Conservation (phyloP, 2,888 invertebrate genomes). For the Meiosimyza decipiens region DNA sequence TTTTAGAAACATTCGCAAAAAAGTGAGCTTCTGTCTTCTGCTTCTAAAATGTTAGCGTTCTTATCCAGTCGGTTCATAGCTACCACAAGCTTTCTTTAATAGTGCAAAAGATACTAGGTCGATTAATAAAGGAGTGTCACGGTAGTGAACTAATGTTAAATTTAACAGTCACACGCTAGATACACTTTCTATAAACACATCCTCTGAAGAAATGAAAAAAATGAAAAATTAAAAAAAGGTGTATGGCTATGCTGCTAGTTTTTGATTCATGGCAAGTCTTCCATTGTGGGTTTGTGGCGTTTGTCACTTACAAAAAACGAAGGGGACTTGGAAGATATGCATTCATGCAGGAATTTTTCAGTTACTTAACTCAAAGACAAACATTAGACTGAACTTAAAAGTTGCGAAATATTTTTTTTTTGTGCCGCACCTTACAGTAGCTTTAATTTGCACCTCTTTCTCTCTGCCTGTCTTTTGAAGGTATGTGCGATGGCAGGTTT, state of each 20-base stretch:
- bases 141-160: slow-evolving; percentile 16
- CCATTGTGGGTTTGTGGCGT: not conserved
- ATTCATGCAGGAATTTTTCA: not conserved
- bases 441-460: slow-evolving; percentile 30
- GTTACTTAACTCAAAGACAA: not conserved
- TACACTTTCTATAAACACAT: slow-evolving; percentile 2
- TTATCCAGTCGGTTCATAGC: not conserved
- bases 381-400: not conserved
- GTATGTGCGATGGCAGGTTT: not conserved
- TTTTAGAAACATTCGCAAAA: no score
- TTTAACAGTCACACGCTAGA: slow-evolving; percentile 18
- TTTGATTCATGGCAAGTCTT: slow-evolving; percentile 12
- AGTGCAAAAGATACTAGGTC: slow-evolving; percentile 35
- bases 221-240: not conserved
- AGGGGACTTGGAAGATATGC: slow-evolving; percentile 7
- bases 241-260: not conserved
- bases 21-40: no score
- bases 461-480: slow-evolving; percentile 2
- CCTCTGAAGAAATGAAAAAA: no score
- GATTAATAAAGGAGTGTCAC: slow-evolving; percentile 39
- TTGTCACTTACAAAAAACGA: not conserved
- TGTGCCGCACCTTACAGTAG: slow-evolving; percentile 40
- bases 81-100: not conserved
- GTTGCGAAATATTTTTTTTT: slow-evolving; percentile 4
- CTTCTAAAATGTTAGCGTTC: no score